Evolutionary conservation across 2,797 vertebrate genomes (phyloP), one percentile per base, ranked within the genome.

Genomic region (Lagocephalus sceleratus): DNA sequence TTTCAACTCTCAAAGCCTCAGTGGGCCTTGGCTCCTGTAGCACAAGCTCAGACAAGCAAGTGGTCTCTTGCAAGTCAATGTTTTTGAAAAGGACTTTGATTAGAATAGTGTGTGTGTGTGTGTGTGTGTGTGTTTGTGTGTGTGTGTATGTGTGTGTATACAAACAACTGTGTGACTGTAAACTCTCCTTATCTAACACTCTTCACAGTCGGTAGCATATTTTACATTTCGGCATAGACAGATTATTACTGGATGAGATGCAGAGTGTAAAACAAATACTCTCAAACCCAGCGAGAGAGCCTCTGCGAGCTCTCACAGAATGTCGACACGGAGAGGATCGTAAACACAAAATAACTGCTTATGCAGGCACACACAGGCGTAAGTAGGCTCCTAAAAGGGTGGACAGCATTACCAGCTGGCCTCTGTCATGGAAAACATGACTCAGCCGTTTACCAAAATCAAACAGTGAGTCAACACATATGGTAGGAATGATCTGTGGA

Each of bases 391-490:
- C 47, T 70, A 54, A 74, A 70, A 63, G 42, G 61, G 67, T 71
- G 61, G 51, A 42, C 56, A 46, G 35, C 51, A 56, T 60, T 53
- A 71, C 50, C 62, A 62, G 63, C 63, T 47, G 54, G 44, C 68
- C 71, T 64, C 16, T 19, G 17, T n/a, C 16, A 7, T 7, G n/a
- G 16, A 76, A 81, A 66, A 29, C 43, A 68, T 76, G 79, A 83
- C 66, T 82, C 75, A 77, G 53, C 44, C 66, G 35, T 83, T 85
- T 76, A 46, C 58, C 69, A 58, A 54, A 53, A 65, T 41, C 21
- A 40, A 41, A 69, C 35, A 20, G n/a, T 73, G 70, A 84, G 51
- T 79, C 69, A 57, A 73, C 74, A 71, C 29, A 57, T 82, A 65
- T 65, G 21, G 5, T 47, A 26, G 25, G 53, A 17, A 51, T 39